Evolutionary conservation across 2,888 invertebrate species (phyloP).

Genomic region (Griposia aprilina): DNA sequence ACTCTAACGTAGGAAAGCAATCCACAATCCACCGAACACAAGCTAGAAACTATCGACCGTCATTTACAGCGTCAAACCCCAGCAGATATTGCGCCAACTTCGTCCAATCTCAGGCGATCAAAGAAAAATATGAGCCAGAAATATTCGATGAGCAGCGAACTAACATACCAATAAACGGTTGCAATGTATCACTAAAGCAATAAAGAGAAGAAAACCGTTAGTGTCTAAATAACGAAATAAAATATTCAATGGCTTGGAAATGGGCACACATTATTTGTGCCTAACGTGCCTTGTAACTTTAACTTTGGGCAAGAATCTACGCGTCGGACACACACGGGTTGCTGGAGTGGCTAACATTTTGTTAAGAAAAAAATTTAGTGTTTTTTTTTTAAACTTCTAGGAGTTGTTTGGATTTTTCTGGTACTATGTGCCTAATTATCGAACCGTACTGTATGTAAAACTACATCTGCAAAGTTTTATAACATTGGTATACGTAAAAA

Average conservation of each 20-base stretch:
- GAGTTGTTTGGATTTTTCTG: background rate
- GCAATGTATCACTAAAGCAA: slow-evolving; percentile 61
- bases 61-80: slow-evolving; percentile 33
- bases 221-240: slow-evolving; percentile 73
- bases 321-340: slow-evolving; percentile 35
- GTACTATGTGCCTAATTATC: background rate
- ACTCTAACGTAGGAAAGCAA: background rate
- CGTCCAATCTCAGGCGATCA: slow-evolving; percentile 49
- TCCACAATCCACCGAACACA: background rate
- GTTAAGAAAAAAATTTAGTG: background rate
- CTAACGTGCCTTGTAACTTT: slow-evolving; percentile 71
- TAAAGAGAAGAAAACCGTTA: slow-evolving; percentile 62
- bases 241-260: slow-evolving; percentile 76
- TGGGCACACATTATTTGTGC: slow-evolving; percentile 67
- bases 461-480: background rate
- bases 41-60: slow-evolving; percentile 13
- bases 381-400: background rate
- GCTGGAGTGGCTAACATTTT: background rate
- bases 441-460: background rate
- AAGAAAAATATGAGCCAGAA: slow-evolving; percentile 60
- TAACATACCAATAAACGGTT: slow-evolving; percentile 60
- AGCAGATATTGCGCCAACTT: slow-evolving; percentile 52
- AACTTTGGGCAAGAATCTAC: slow-evolving; percentile 65
- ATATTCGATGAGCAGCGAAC: slow-evolving; percentile 53
- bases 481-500: background rate